phyloP scores from a whole-genome alignment of 2,113 vertebrate genomes.

The Polypterus senegalus region DNA sequence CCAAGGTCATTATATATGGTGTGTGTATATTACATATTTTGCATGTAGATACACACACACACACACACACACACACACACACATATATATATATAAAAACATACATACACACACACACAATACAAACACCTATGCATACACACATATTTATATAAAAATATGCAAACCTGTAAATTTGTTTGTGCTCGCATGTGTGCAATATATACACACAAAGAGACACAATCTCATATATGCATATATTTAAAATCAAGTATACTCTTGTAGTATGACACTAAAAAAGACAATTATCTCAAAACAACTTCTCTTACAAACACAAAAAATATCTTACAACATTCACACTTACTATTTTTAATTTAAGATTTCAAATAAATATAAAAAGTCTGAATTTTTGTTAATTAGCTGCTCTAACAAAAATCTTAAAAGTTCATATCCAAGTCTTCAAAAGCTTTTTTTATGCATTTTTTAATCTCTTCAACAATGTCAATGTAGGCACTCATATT shows the following conservation, averaged over 20 bases:
- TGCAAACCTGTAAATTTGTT: too few species aligned
- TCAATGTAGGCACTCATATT: conserved; percentile 8
- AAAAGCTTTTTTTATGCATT: not conserved
- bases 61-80: too few species aligned
- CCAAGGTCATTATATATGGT: not conserved
- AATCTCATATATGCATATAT: too few species aligned
- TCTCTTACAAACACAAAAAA: conserved; percentile 4
- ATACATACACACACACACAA: too few species aligned
- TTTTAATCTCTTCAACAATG: conserved; percentile 1
- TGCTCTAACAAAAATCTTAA: conserved; percentile 4
- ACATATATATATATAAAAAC: too few species aligned
- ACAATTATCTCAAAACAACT: conserved; percentile 5
- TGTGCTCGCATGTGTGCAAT: too few species aligned
- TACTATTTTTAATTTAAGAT: conserved; percentile 6
- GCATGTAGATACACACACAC: not conserved
- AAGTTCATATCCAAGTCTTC: not conserved
- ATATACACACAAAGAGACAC: too few species aligned
- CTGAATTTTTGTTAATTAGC: conserved; percentile 6
- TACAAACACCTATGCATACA: too few species aligned
- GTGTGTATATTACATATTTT: too few species aligned
- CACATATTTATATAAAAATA: too few species aligned
- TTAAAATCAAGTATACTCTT: too few species aligned
- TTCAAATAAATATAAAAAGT: conserved; percentile 9
- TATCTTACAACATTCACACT: conserved; percentile 3
- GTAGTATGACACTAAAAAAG: conserved; percentile 6